Conservation (phyloP, 2,113 vertebrate species). For the Budorcas taxicolor region DNA sequence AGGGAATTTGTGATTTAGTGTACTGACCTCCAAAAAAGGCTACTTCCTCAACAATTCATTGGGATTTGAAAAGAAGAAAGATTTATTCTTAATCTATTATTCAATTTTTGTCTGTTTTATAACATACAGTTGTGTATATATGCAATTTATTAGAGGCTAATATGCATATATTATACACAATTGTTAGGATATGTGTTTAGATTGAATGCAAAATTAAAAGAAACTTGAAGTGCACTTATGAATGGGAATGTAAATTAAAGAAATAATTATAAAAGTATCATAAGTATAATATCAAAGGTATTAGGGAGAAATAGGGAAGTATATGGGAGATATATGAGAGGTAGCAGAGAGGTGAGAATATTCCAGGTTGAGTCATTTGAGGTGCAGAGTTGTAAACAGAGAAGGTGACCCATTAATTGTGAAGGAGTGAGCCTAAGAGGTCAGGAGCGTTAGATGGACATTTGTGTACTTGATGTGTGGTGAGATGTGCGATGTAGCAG, state of each 20-base stretch:
- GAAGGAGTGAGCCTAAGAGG: neutral
- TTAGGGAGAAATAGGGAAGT: neutral
- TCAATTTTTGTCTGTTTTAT: neutral
- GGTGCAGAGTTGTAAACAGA: neutral
- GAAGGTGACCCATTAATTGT: neutral
- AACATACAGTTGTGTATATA: neutral
- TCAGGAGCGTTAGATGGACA: neutral
- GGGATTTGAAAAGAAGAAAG: neutral
- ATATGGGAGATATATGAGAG: neutral
- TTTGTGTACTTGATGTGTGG: neutral
- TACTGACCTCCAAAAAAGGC: neutral
- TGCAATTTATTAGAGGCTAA: neutral
- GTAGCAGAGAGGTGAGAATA: neutral
- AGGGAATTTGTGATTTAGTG: neutral
- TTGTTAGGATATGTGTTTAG: neutral
- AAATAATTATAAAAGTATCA: neutral
- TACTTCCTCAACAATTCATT: neutral
- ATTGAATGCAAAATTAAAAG: neutral
- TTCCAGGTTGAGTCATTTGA: neutral
- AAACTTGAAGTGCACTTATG: neutral
- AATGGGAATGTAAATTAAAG: neutral
- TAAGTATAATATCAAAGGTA: neutral
- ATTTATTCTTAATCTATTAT: neutral
- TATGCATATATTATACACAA: neutral
- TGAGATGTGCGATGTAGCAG: neutral